These are phyloP conservation scores for Cydia pomonella DNA, from an alignment of 1,140 invertebrate species.

Conservation along the genomic window DNA sequence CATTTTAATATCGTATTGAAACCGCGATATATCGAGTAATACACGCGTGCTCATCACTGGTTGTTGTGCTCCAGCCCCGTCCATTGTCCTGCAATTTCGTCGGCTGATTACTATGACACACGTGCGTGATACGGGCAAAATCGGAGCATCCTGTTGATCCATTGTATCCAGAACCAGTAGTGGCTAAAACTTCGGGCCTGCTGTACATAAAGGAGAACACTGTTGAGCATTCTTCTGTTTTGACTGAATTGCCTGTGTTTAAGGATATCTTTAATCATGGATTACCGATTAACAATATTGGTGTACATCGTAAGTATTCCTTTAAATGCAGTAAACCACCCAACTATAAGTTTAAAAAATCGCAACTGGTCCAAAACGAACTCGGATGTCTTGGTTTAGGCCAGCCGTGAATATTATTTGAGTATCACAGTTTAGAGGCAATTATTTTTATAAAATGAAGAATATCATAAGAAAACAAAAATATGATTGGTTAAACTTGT, in stretches of 20 bases:
- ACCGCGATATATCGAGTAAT: background rate
- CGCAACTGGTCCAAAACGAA: too few species aligned
- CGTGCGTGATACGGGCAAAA: slow-evolving; percentile 61
- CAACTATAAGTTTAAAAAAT: too few species aligned
- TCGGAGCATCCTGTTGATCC: slow-evolving; percentile 63
- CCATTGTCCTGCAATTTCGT: slow-evolving; percentile 52
- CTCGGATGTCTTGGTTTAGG: too few species aligned
- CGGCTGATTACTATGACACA: slow-evolving; percentile 54
- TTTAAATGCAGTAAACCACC: background rate
- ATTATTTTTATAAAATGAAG: too few species aligned
- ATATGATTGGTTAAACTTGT: too few species aligned
- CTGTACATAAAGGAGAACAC: slow-evolving; percentile 38
- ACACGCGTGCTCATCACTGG: background rate
- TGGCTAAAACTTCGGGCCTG: slow-evolving; percentile 43
- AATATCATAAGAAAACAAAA: too few species aligned
- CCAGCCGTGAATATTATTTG: too few species aligned
- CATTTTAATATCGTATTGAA: background rate
- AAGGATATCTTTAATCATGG: slow-evolving; percentile 43
- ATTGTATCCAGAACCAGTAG: slow-evolving; percentile 51
- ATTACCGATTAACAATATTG: slow-evolving; percentile 51
- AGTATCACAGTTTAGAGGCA: too few species aligned
- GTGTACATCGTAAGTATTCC: slow-evolving; percentile 53
- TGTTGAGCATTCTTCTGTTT: background rate
- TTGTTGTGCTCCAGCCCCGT: slow-evolving; percentile 39
- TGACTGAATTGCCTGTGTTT: background rate